Percentiles rank a stretch among this genome's conserved stretches.
phyloP scores from a whole-genome alignment of 2,888 invertebrate species.

The Leucoma salicis region DNA sequence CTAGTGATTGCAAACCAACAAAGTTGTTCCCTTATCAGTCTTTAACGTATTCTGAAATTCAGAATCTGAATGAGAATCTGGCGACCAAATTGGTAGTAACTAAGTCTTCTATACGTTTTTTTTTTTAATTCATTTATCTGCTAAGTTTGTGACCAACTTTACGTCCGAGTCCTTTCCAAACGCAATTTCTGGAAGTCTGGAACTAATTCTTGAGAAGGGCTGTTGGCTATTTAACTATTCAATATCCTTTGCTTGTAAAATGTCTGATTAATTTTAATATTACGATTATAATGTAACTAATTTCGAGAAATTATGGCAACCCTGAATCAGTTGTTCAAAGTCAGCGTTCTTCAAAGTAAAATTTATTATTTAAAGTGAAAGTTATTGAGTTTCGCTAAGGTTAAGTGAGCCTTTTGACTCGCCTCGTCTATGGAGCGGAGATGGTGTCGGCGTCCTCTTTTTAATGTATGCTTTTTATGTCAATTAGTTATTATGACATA shows the following conservation, averaged over 20 bases:
- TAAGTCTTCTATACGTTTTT: too few species aligned
- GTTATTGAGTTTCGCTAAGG: slow-evolving; percentile 79
- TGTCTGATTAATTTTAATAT: slow-evolving; percentile 31
- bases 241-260: slow-evolving; percentile 9
- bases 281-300: slow-evolving; percentile 39
- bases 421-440: slow-evolving; percentile 41
- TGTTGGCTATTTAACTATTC: too few species aligned
- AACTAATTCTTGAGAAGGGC: too few species aligned
- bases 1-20: too few species aligned
- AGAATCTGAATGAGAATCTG: too few species aligned
- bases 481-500: slow-evolving; percentile 24
- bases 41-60: too few species aligned
- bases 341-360: slow-evolving; percentile 68
- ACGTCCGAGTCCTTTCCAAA: too few species aligned
- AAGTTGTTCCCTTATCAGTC: too few species aligned
- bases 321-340: slow-evolving; percentile 63
- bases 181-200: too few species aligned
- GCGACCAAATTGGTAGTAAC: too few species aligned
- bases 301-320: slow-evolving; percentile 50
- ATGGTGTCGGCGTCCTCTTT: slow-evolving; percentile 52
- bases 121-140: too few species aligned
- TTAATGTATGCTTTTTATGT: slow-evolving; percentile 46
- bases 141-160: too few species aligned
- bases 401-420: slow-evolving; percentile 77
- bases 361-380: slow-evolving; percentile 79